Evolutionary conservation across 2,888 invertebrate species (phyloP).

Genomic region (Drosophila picticornis): DNA sequence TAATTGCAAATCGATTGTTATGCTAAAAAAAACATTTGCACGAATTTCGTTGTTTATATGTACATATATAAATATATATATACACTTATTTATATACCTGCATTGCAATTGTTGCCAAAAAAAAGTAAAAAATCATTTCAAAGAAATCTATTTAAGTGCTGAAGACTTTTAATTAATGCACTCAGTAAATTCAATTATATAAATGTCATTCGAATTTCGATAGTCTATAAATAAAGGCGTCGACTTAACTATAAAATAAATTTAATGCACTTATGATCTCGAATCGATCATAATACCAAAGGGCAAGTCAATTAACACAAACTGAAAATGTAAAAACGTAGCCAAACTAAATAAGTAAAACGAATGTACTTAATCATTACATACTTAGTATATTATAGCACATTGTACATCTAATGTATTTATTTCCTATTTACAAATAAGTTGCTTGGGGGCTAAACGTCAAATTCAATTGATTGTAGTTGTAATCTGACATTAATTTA

Average conservation of each 20-base stretch:
- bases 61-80: slow-evolving; percentile 12
- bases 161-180: slow-evolving; percentile 63
- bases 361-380: slow-evolving; percentile 1
- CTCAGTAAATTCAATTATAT: slow-evolving; percentile 70
- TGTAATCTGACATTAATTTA: slow-evolving; percentile 59
- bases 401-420: slow-evolving; percentile 1
- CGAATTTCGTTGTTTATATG: slow-evolving; percentile 40
- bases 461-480: slow-evolving; percentile 48
- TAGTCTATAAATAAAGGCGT: slow-evolving; percentile 51
- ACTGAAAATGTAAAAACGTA: slow-evolving; percentile 7
- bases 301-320: slow-evolving; percentile 27
- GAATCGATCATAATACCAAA: slow-evolving; percentile 44
- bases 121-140: slow-evolving; percentile 66
- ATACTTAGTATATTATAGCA: slow-evolving; percentile 4
- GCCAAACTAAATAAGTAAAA: slow-evolving; percentile 4
- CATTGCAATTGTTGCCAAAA: slow-evolving; percentile 74
- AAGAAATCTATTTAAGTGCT: slow-evolving; percentile 66
- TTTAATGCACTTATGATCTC: slow-evolving; percentile 51
- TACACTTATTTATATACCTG: slow-evolving; percentile 34
- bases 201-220: slow-evolving; percentile 55
- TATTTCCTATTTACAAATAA: slow-evolving; percentile 49
- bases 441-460: slow-evolving; percentile 20
- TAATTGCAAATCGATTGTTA: slow-evolving; percentile 63
- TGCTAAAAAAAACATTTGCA: slow-evolving; percentile 53
- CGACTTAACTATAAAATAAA: slow-evolving; percentile 44